phyloP scores from a whole-genome alignment of 1,140 invertebrate species.

The Cryptotermes secundus region DNA sequence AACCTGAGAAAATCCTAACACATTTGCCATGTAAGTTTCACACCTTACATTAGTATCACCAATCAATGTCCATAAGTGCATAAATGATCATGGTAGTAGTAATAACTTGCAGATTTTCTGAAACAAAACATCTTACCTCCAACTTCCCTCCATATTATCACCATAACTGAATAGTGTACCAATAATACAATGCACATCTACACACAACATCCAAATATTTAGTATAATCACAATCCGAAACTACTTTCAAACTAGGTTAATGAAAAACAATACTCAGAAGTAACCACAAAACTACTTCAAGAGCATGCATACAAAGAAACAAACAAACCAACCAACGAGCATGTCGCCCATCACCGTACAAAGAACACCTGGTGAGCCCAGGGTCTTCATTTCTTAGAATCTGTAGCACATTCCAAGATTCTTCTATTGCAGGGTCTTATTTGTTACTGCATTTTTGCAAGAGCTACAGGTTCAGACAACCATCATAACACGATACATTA shows the following conservation, averaged over 20 bases:
- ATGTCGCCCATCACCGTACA: not conserved
- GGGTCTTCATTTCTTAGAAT: not conserved
- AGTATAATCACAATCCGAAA: not conserved
- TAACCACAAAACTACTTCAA: not conserved
- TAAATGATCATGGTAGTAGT: no score
- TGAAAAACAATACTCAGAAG: not conserved
- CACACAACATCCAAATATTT: constrained; percentile 8
- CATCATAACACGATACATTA: not conserved
- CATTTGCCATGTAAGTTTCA: no score
- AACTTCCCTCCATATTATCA: not conserved
- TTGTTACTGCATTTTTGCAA: not conserved
- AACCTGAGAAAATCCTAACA: no score
- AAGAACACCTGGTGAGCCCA: not conserved
- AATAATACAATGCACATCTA: not conserved
- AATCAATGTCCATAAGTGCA: no score
- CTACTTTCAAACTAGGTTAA: not conserved
- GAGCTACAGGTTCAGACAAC: not conserved
- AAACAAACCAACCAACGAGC: constrained; percentile 16
- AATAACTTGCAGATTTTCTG: no score
- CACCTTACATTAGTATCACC: no score
- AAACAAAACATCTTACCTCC: not conserved
- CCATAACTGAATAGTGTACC: not conserved
- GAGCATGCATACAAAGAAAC: not conserved
- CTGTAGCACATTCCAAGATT: not conserved
- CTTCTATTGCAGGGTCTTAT: not conserved